Evolutionary conservation across 2,797 vertebrate species (phyloP).

Genomic region (Rhynchonycteris naso): DNA sequence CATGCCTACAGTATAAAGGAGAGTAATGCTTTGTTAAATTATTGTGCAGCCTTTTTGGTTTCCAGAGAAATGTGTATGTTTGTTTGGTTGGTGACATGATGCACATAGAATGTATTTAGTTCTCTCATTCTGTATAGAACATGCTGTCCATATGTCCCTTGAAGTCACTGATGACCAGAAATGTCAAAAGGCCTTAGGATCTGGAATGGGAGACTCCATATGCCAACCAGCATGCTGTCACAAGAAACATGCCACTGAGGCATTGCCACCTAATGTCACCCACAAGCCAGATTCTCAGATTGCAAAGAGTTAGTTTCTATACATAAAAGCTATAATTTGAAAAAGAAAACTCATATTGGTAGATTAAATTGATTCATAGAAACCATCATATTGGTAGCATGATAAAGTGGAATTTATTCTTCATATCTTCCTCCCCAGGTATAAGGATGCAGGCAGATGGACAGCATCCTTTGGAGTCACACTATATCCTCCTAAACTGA

Average conservation of each 20-base stretch:
- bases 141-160: neutral
- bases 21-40: neutral
- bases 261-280: neutral
- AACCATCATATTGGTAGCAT: neutral
- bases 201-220: neutral
- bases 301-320: slow-evolving; percentile 12
- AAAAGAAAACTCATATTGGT: neutral
- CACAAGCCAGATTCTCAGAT: neutral
- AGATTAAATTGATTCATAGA: neutral
- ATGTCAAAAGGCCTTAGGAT: neutral
- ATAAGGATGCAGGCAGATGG: slow-evolving; percentile 82
- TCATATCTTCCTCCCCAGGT: slow-evolving; percentile 56
- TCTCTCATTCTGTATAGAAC: neutral
- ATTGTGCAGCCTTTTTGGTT: neutral
- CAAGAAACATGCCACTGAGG: neutral
- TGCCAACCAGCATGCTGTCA: neutral
- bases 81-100: neutral
- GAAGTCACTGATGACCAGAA: neutral
- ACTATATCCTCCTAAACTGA: slow-evolving; percentile 80
- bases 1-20: neutral
- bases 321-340: slow-evolving; percentile 19
- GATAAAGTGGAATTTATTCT: slow-evolving; percentile 27
- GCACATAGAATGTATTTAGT: neutral
- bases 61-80: neutral
- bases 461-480: slow-evolving; percentile 86